Base-by-base conservation (phyloP, 1,140 invertebrate species). In the Tenebrio molitor region DNA sequence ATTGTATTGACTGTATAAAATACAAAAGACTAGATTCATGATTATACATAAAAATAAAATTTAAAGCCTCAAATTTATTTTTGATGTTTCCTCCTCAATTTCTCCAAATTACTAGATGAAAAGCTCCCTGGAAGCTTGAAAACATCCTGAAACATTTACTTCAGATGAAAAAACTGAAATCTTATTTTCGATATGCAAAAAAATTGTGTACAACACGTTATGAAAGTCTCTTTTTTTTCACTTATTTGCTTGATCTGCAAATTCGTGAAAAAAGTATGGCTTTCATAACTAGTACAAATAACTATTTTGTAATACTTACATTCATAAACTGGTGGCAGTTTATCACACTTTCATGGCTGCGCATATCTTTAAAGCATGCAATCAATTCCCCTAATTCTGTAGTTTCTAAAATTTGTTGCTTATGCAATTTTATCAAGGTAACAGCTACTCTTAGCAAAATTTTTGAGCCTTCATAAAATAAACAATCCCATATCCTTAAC, bases 381-480 rank as follows among this genome's bases (percentile, higher is more conserved):
- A 91, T 89, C 41, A 94, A 83, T 29, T 92, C 88, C 12, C 89
- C 85, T 79, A 95, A 92, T 77, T 94, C 92, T 76, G 89, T 88
- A 77, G 91, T 92, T 19, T 87, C 86, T 77, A 95, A 83, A 73
- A 96, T 88, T 72, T 88, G 86, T 1, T 88, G 84, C 77, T 86
- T 85, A 79, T 95, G 92, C 65, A 89, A 84, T 81, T 91, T 91
- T 41, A 97, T 91, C 39, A 97, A 85, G 15, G 93, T 93, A 42
- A 97, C 80, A 74, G 92, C 92, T n/a, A 96, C 95, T 78, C 95
- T 86, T 78, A 96, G 93, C 12, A 97, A 74, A 33, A 89, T 86
- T 77, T 80, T 98, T 34, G 91, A 93, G 15, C 97, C 96, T 85
- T 98, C 96, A 76, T 94, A 92, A 83, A 98, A 97, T 39, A 98